Conservation (phyloP, 1,140 invertebrate genomes). For the Chymomyza costata region DNA sequence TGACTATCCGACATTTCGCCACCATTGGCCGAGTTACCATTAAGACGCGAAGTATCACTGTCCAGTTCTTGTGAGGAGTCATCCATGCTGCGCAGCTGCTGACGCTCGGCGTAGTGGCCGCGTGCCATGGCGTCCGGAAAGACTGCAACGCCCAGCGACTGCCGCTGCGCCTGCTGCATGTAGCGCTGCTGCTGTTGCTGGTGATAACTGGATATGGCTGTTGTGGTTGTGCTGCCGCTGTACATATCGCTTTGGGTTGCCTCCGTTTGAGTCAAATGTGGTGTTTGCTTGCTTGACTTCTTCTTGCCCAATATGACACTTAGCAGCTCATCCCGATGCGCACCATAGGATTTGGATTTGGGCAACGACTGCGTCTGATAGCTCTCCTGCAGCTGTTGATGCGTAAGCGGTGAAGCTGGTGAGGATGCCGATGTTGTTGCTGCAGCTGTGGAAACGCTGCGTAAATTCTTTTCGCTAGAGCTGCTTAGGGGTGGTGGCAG, state of each 20-base stretch:
- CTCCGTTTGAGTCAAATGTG: constrained; percentile 10
- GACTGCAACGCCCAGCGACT: constrained; percentile 59
- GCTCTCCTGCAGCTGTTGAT: constrained; percentile 51
- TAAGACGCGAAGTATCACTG: constrained; percentile 15
- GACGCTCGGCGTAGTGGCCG: constrained; percentile 32
- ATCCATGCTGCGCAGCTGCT: constrained; percentile 56
- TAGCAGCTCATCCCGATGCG: constrained; percentile 58
- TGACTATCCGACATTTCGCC: constrained; percentile 71
- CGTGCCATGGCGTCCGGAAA: constrained; percentile 50
- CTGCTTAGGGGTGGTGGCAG: constrained; percentile 55
- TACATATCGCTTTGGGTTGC: constrained; percentile 12
- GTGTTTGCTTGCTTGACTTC: constrained; percentile 36
- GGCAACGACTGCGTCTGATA: constrained; percentile 67
- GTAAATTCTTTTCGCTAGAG: constrained; percentile 67
- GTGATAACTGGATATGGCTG: constrained; percentile 14
- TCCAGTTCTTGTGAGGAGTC: constrained; percentile 65
- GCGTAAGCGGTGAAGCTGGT: constrained; percentile 55
- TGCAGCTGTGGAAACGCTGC: constrained; percentile 33
- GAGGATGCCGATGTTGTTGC: constrained; percentile 35
- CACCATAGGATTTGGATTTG: constrained; percentile 65
- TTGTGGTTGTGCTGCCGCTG: constrained; percentile 11
- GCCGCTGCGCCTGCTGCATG: constrained; percentile 55
- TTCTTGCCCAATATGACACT: constrained; percentile 60
- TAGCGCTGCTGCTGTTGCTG: constrained; percentile 25
- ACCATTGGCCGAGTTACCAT: not conserved